These are phyloP conservation scores for Mimachlamys varia DNA, from an alignment of 2,888 invertebrate species.

Conservation along the genomic window DNA sequence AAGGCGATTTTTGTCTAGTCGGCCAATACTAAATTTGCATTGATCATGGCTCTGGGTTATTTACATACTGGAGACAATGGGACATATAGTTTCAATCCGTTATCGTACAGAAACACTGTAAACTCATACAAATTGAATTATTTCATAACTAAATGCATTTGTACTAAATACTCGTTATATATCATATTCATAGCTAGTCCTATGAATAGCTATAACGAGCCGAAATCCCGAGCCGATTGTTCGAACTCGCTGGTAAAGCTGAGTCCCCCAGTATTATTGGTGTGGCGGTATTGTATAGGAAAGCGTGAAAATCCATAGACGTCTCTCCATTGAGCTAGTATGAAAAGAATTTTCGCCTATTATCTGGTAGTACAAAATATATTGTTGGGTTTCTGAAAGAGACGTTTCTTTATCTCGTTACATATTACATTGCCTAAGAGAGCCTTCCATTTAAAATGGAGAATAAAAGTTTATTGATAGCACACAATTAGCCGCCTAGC, in stretches of 20 bases:
- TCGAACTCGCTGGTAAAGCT: slow-evolving; percentile 19
- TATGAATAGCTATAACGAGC: slow-evolving; percentile 45
- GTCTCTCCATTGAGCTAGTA: slow-evolving; percentile 62
- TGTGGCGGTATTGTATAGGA: background rate
- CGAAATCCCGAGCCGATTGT: slow-evolving; percentile 17
- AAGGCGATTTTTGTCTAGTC: background rate
- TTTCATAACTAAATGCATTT: slow-evolving; percentile 50
- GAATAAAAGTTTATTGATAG: slow-evolving; percentile 57
- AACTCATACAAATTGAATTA: slow-evolving; percentile 51
- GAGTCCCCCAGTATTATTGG: background rate
- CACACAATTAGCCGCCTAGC: slow-evolving; percentile 30
- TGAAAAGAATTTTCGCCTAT: slow-evolving; percentile 74
- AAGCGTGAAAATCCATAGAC: slow-evolving; percentile 73
- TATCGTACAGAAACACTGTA: slow-evolving; percentile 5
- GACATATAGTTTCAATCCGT: background rate
- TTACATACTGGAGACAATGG: slow-evolving; percentile 6
- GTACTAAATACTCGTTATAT: slow-evolving; percentile 47
- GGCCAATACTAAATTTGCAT: background rate
- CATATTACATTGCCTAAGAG: slow-evolving; percentile 73
- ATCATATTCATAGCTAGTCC: slow-evolving; percentile 47
- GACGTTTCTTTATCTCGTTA: slow-evolving; percentile 74
- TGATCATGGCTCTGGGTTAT: background rate
- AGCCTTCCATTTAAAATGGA: slow-evolving; percentile 55
- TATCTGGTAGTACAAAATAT: slow-evolving; percentile 75
- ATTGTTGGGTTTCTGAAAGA: slow-evolving; percentile 77